Evolutionary conservation across 2,113 vertebrate species (phyloP), one percentile per base, ranked within the genome.

Genomic region (Silurus asotus): DNA sequence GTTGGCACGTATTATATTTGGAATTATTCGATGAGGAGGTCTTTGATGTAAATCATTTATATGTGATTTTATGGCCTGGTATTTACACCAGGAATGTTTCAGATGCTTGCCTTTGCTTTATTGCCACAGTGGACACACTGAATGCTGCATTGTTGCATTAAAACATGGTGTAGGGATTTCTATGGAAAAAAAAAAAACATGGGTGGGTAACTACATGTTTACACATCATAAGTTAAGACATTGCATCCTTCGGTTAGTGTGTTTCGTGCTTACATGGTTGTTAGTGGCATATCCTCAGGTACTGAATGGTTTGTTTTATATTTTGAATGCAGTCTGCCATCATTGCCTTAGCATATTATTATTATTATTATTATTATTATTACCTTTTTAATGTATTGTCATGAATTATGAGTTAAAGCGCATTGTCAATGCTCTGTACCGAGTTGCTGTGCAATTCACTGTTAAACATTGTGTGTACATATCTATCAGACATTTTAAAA

Each of bases 401-500:
- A 70, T 72, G 65, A 72, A 37, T 83, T 83, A 13, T 70, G 78
- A 87, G 81, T 82, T 76, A 74, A 76, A 49, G 17, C 74, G 72
- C 86, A 76, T 89, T 90, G 75, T 91, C 75, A 67, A 70, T 87
- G 88, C 89, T 91, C 87, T 81, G 84, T 90, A 87, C 83, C 72
- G 90, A 90, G 90, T 92, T 92, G 91, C 91, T 90, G 88, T 90
- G 91, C 91, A 92, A 92, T 91, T 91, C 91, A 89, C 48, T 62
- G n/a, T 88, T 91, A 89, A 87, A 85, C 65, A 49, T 86, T 88
- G 70, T 83, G 64, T 90, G 82, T 90, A 85, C 86, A 83, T 88
- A 84, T 90, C 61, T 86, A 84, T 83, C 69, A 80, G 81, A 76
- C 49, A 89, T 88, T 86, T 89, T 84, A 84, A 84, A 83, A 86